These are phyloP conservation scores for Pachycephus smyrnensis DNA, from an alignment of 2,888 invertebrate species.

Conservation along the genomic window DNA sequence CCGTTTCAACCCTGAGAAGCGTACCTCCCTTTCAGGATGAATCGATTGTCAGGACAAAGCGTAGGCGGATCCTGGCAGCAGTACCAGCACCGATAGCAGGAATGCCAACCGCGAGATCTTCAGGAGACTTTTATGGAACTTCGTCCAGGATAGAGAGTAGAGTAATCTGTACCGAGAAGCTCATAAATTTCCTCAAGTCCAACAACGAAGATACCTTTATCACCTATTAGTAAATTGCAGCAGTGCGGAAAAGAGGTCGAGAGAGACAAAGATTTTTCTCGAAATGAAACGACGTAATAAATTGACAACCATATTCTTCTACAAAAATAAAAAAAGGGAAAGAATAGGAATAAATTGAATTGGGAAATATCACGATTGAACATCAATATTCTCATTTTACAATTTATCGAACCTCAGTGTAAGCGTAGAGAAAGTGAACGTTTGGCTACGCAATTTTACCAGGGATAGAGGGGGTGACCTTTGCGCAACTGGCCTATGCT, in stretches of 20 bases:
- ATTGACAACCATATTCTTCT: neutral
- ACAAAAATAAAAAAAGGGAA: neutral
- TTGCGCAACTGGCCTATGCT: neutral
- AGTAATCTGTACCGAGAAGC: neutral
- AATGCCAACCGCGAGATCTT: neutral
- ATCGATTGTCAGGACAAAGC: slow-evolving; percentile 12
- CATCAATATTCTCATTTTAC: neutral
- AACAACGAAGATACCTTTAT: neutral
- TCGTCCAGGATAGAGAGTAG: neutral
- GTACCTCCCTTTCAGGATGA: neutral
- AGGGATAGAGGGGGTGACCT: neutral
- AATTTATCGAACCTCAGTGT: neutral
- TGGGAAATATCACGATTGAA: neutral
- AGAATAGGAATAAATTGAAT: neutral
- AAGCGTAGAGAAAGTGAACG: neutral
- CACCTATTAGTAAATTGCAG: neutral
- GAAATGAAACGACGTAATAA: neutral
- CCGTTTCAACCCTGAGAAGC: neutral
- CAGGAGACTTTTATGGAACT: neutral
- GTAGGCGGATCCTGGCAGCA: slow-evolving; percentile 5
- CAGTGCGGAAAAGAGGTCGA: neutral
- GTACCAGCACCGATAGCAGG: neutral
- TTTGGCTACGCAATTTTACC: neutral
- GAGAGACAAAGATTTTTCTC: neutral
- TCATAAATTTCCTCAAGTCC: neutral